Base-by-base conservation (phyloP, 2,888 invertebrate species). In the Apamea monoglypha region DNA sequence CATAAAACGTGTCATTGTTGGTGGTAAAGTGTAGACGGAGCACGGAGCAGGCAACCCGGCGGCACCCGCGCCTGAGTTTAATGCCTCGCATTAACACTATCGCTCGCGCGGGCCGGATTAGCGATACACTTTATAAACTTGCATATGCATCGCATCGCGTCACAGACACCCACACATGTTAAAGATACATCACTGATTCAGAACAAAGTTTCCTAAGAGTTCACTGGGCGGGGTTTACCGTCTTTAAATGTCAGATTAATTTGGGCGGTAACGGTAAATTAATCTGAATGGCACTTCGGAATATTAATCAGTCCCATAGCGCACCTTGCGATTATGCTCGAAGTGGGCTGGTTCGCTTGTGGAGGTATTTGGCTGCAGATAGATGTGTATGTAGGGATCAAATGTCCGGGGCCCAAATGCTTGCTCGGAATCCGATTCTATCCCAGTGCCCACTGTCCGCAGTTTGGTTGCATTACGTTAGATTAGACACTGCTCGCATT, bases 401-500 rank as follows among this genome's bases (percentile, higher is more conserved):
- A 90, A 91, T 80, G 90, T 91, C 90, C 90, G 90, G 84, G 84
- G 82, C 87, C 92, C 91, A 93, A 94, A 96, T 95, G 96, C 95
- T 92, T 93, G 94, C 92, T 92, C 90, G 96, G 96, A 96, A 96
- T 96, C 93, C 93, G 93, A 92, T 93, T 94, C 93, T 92, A 92
- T 92, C 90, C 94, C 93, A 90, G 88, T 90, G 91, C 91, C 92
- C 94, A 92, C 92, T 92, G 92, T 91, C 92, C 92, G 91, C 88
- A 93, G 94, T 92, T 93, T 91, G 94, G 94, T 94, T 93, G 94
- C 94, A 95, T 95, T 95, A 95, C 95, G 95, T 95, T 95, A 96
- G 93, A 93, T 95, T 94, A 95, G 93, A 93, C 94, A 93, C 93
- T 91, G 92, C 90, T 93, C 89, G 94, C 95, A 96, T 96, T 95